Percentiles rank a stretch among this genome's conserved stretches.
Evolutionary conservation across 2,797 vertebrate genomes (phyloP).

Genomic region (Melanotaenia boesemani): DNA sequence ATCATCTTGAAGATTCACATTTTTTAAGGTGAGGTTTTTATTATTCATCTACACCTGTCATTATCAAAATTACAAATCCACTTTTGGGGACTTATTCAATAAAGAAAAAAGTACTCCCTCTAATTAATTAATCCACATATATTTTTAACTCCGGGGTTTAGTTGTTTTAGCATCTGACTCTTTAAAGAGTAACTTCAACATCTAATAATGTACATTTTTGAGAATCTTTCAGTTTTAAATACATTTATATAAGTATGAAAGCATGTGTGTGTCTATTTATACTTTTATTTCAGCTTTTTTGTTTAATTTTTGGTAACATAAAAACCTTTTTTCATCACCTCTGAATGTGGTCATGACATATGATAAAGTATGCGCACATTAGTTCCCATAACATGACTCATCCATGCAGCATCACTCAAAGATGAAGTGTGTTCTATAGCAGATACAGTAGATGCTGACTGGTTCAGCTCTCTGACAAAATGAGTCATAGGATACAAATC

Average conservation of each 20-base stretch:
- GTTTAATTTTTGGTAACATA: background rate
- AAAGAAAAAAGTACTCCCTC: background rate
- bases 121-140: background rate
- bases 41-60: background rate
- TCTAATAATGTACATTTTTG: background rate
- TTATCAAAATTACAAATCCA: background rate
- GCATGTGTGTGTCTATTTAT: background rate
- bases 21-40: constrained; percentile 18
- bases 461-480: constrained; percentile 49
- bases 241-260: background rate
- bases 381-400: constrained; percentile 27
- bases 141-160: background rate
- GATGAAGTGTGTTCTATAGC: constrained; percentile 20
- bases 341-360: background rate
- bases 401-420: constrained; percentile 31
- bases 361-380: background rate
- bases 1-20: constrained; percentile 8
- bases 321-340: background rate
- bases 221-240: background rate
- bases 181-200: background rate
- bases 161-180: no score
- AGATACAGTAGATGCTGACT: constrained; percentile 31
- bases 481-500: constrained; percentile 39
- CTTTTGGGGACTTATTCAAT: background rate
- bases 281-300: background rate